These are phyloP conservation scores for Vandiemenella viatica DNA, from an alignment of 2,888 invertebrate species.

Conservation along the genomic window DNA sequence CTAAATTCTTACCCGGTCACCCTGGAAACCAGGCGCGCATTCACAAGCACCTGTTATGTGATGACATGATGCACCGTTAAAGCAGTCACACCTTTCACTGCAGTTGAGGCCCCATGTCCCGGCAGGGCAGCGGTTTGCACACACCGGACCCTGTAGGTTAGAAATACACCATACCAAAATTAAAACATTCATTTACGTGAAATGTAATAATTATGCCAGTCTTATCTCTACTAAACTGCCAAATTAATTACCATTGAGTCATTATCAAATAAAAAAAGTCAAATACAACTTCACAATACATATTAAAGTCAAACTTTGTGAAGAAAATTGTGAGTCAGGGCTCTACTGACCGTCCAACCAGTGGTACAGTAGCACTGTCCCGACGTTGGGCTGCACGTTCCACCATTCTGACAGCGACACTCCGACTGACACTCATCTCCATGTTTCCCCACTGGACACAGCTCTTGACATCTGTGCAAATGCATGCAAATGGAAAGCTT, in stretches of 20 bases:
- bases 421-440: slow-evolving; percentile 64
- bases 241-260: too few species aligned
- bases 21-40: slow-evolving; percentile 38
- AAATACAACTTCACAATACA: too few species aligned
- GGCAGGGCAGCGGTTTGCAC: slow-evolving; percentile 43
- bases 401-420: slow-evolving; percentile 83
- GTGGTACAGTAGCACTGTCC: slow-evolving; percentile 66
- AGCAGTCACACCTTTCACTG: slow-evolving; percentile 36
- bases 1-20: too few species aligned
- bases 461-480: slow-evolving; percentile 49
- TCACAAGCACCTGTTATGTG: slow-evolving; percentile 37
- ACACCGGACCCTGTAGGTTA: slow-evolving; percentile 58
- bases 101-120: slow-evolving; percentile 39
- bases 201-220: too few species aligned
- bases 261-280: too few species aligned
- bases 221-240: too few species aligned
- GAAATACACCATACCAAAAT: too few species aligned
- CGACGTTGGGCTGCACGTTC: slow-evolving; percentile 62
- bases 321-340: neutral
- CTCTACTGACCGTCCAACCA: slow-evolving; percentile 50
- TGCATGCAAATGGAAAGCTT: too few species aligned
- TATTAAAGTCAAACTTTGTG: too few species aligned
- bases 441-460: slow-evolving; percentile 67
- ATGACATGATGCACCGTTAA: slow-evolving; percentile 40
- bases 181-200: too few species aligned